These are phyloP conservation scores for Oreonectes daqikongensis DNA, from an alignment of 2,797 vertebrate species.

Conservation along the genomic window DNA sequence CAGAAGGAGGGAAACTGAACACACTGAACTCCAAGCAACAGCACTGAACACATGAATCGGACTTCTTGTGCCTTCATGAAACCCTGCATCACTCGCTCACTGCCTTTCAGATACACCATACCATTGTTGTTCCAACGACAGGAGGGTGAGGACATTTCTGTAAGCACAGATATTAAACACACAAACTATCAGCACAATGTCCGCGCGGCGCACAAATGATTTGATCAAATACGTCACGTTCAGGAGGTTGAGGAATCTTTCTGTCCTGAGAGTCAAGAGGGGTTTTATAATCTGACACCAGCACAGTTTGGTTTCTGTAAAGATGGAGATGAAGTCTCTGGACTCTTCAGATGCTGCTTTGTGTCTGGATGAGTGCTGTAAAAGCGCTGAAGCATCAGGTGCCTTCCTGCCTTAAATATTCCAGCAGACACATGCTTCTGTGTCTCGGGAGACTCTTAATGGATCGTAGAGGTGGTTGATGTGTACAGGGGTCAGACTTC, in stretches of 20 bases:
- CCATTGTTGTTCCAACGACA: not conserved
- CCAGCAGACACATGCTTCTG: slow-evolving; percentile 41
- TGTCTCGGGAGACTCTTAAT: slow-evolving; percentile 52
- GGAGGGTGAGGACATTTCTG: not conserved
- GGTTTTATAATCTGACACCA: slow-evolving; percentile 1
- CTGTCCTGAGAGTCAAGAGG: slow-evolving; percentile 51
- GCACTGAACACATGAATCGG: slow-evolving; percentile 13
- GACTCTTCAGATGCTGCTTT: too few species aligned
- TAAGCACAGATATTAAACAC: not conserved
- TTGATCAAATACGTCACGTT: slow-evolving; percentile 76
- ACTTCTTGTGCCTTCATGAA: slow-evolving; percentile 30
- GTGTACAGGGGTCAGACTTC: slow-evolving; percentile 24
- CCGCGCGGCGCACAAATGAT: not conserved
- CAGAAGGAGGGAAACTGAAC: not conserved
- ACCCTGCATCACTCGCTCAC: not conserved
- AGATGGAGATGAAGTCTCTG: slow-evolving; percentile 25
- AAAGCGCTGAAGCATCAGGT: not conserved
- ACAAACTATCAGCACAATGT: too few species aligned
- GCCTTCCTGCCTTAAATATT: slow-evolving; percentile 24
- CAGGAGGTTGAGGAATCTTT: slow-evolving; percentile 59
- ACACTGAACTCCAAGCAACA: not conserved
- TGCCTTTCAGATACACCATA: not conserved
- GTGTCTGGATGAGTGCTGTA: slow-evolving; percentile 26
- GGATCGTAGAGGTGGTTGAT: not conserved
- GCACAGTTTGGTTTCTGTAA: too few species aligned